Base-by-base conservation (phyloP, 1,140 invertebrate genomes). In the Drosophila equinoxialis region DNA sequence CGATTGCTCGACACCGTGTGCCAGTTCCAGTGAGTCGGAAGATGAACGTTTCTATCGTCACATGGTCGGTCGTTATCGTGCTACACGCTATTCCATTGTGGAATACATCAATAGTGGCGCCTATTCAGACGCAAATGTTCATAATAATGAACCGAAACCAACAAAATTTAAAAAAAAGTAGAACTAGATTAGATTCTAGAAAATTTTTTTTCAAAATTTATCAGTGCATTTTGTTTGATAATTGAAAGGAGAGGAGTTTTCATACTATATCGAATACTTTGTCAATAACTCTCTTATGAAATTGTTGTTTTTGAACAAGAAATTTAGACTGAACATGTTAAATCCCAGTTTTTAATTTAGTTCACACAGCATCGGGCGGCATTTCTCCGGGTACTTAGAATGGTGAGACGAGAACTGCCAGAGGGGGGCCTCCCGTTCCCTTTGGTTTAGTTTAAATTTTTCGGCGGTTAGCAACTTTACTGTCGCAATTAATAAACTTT, bases 401-500 rank as follows among this genome's bases (percentile, higher is more conserved):
- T 0, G 30, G 5, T n/a, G 10, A 11, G 8, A 17, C 17, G 1
- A 17, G 17, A 0, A 17, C 17, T 17, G 17, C 17, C 17, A 17
- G 48, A 35, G 13, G 6, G 7, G 14, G 48, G 59, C 20, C 20
- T 2, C 20, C 20, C 20, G 1, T 23, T 23, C 20, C 20, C 20
- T 1, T 23, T 26, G 23, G 23, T 26, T 26, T 26, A 26, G 23
- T 4, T 26, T 26, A 26, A 26, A 26, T 7, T 48, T 51, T 51
- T 51, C 20, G 17, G 17, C 20, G 68, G 68, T 60, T 45, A 63
- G 59, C 65, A 83, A 79, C 81, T 83, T 83, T 71, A 68, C 76
- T 81, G 78, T 85, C 82, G 82, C 82, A 86, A 86, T 86, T 86
- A 86, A 81, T 86, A 86, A 86, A 86, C 78, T 86, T 86, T 86